These are phyloP conservation scores for Strigops habroptila DNA, from an alignment of 2,113 vertebrate species.

Conservation along the genomic window DNA sequence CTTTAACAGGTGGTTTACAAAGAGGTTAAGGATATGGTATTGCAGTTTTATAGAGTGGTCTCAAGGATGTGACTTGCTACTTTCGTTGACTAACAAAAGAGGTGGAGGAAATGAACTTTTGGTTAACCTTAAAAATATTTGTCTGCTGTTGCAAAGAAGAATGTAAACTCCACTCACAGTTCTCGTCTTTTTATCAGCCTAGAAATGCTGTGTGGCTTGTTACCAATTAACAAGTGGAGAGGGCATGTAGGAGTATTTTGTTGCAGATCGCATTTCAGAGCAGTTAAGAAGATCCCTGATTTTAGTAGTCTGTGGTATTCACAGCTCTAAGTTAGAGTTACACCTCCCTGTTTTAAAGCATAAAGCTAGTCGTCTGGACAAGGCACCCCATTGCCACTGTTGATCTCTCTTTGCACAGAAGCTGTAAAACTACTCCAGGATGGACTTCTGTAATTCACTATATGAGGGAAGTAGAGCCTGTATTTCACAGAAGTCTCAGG, in stretches of 20 bases:
- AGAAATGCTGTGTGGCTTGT: neutral
- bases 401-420: neutral
- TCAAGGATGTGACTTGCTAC: neutral
- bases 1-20: neutral
- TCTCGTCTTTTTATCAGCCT: neutral
- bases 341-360: neutral
- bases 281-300: neutral
- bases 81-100: neutral
- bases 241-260: neutral
- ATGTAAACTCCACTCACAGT: neutral
- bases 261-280: neutral
- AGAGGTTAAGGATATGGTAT: neutral
- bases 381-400: neutral
- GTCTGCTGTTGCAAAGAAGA: neutral
- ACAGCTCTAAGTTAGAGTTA: neutral
- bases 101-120: neutral
- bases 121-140: neutral
- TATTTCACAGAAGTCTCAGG: neutral
- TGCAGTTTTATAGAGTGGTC: neutral
- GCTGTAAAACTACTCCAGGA: neutral
- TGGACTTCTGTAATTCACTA: neutral
- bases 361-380: neutral
- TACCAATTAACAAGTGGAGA: neutral
- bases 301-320: neutral
- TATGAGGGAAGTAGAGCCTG: neutral